Evolutionary conservation across 2,797 vertebrate genomes (phyloP), one percentile per base, ranked within the genome.

Genomic region (Anisognathus igniventris): DNA sequence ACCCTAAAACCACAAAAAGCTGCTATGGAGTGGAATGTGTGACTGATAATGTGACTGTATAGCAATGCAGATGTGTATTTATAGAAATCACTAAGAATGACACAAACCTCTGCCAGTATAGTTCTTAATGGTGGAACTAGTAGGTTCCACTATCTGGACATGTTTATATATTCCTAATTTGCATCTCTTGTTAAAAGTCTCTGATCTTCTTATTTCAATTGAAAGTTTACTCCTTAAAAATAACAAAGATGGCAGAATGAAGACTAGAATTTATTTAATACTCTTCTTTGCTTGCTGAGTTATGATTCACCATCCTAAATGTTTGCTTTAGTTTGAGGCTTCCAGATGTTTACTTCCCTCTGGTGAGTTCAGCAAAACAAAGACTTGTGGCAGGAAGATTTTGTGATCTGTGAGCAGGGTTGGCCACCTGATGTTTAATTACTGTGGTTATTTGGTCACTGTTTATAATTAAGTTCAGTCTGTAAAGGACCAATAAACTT

Each of bases 391-490:
- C 57, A 72, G 40, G 20, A 60, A 76, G 31, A 45, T 67, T 94
- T 61, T 95, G 60, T 64, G 72, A 83, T 83, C 39, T 57, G 21
- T 66, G 51, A 53, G 31, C 42, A 75, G 7, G 15, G 2, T 14
- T 86, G 44, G 18, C 58, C 54, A 95, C 79, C 53, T 90, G 73
- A 66, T 90, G 19, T 91, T 91, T 91, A 88, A 92, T 86, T 84
- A 28, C 58, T 67, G 35, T 18, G 17, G 12, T 70, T 81, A 88
- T 75, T 81, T 92, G 33, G 51, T 67, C 30, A 73, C 18, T 89
- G 48, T 67, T 79, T 82, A 61, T 76, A 86, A 53, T 66, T 56
- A 78, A 53, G 15, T 45, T 66, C 14, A 39, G 3, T 79, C 81
- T 79, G 67, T 50, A 65, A 83, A 80, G 24, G 14, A 40, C 51